Percentiles rank a stretch among this genome's conserved stretches.
Conservation (phyloP, 2,797 vertebrate species). For the Sebastes vulpes region DNA sequence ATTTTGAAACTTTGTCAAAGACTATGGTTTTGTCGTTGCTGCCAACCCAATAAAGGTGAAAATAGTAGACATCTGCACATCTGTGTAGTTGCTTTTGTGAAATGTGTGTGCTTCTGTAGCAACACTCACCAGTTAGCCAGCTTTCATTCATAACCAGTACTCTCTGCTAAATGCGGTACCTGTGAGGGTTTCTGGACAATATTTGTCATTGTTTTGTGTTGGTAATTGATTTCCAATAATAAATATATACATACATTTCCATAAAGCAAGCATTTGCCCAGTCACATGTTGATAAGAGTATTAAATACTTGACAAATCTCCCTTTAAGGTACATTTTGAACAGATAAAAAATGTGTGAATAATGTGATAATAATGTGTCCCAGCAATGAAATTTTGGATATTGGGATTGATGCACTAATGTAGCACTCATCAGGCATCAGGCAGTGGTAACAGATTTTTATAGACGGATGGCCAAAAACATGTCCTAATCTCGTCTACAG, state of each 20-base stretch:
- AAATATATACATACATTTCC: no score
- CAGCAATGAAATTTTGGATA: no score
- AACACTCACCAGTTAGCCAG: not conserved
- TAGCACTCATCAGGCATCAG: not conserved
- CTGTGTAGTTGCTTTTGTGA: conserved; percentile 44
- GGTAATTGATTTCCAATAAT: no score
- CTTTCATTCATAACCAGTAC: not conserved
- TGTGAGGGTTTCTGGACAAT: no score
- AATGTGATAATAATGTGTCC: no score
- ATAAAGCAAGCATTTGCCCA: no score
- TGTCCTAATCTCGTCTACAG: conserved; percentile 3
- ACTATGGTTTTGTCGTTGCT: conserved; percentile 85
- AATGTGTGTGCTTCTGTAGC: conserved; percentile 15
- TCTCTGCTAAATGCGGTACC: not conserved
- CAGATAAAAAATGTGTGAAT: no score
- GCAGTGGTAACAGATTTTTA: conserved; percentile 35
- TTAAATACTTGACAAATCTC: no score
- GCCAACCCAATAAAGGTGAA: conserved; percentile 86
- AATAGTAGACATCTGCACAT: conserved; percentile 54
- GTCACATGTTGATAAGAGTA: no score
- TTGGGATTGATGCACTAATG: no score
- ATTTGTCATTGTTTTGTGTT: no score
- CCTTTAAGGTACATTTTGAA: no score
- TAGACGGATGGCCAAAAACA: conserved; percentile 21
- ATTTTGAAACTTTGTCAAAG: conserved; percentile 84